Evolutionary conservation across 2,797 vertebrate species (phyloP), one percentile per base, ranked within the genome.

Genomic region (Pelobates cultripes): DNA sequence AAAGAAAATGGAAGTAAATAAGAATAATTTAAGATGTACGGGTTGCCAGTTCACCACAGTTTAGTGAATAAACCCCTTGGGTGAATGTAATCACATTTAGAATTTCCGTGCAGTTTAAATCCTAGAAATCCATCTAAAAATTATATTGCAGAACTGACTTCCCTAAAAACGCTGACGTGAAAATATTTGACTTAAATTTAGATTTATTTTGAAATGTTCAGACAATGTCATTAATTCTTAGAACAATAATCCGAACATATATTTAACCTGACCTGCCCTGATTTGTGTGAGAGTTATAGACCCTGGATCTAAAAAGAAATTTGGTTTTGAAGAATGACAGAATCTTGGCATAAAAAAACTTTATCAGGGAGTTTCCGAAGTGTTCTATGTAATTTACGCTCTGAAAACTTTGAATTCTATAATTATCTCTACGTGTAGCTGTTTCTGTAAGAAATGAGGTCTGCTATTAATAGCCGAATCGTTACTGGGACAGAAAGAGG

Each of bases 401-500:
- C 79, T 15, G 78, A 47, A 86, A 72, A 84, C 86, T 7, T 0
- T 0, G 44, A 76, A 85, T 78, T 71, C 44, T 86, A 73, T 82
- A 86, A 88, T 89, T 76, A 90, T 86, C 83, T 84, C 73, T 68
- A 51, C n/a, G n/a, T 70, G 77, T 55, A 86, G 84, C 74, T 85
- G 69, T 84, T 86, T 45, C 14, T 73, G 79, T 57, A 88, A 81
- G 86, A 88, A 85, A 86, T 76, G 86, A 1, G 51, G 81, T 76
- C 76, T 79, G 68, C 17, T 84, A 76, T 67, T 88, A 86, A 83
- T 75, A 80, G 41, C 42, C 84, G 44, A 45, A 0, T 0, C 68
- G 84, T 83, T 85, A 83, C 87, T 90, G 91, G 64, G 70, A 63
- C 40, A 69, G 28, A 63, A 40, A 64, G 28, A 64, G 61, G 17